A percentile compares a stretch with the other conserved stretches of the same genome.
phyloP scores from a whole-genome alignment of 2,797 vertebrate genomes.

The Notolabrus celidotus region DNA sequence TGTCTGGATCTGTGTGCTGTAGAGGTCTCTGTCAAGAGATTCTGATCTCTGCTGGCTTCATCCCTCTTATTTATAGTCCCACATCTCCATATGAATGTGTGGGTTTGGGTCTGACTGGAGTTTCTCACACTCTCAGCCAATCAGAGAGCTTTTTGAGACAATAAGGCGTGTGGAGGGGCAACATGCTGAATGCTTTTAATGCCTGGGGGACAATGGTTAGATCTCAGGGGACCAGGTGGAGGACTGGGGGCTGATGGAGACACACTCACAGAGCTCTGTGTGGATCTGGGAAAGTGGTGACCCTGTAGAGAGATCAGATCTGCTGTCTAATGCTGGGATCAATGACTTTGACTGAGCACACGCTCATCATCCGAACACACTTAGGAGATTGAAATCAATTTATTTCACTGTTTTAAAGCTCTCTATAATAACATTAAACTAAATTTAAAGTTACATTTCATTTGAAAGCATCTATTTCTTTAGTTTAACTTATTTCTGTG shows the following conservation, averaged over 20 bases:
- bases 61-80: conserved; percentile 87
- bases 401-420: no score
- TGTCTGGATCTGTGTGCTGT: conserved; percentile 76
- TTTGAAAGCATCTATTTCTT: no score
- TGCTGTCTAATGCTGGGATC: conserved; percentile 56
- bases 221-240: conserved; percentile 74
- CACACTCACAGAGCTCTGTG: conserved; percentile 38
- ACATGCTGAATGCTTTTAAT: conserved; percentile 64
- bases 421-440: no score
- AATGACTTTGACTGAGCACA: conserved; percentile 60
- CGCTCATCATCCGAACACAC: conserved; percentile 12
- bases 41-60: conserved; percentile 71
- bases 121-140: conserved; percentile 88
- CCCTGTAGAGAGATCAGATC: conserved; percentile 60
- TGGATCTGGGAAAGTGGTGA: conserved; percentile 73
- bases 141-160: conserved; percentile 75
- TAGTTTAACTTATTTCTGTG: no score
- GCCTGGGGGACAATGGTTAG: conserved; percentile 64
- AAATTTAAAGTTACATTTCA: no score
- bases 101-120: conserved; percentile 82
- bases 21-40: conserved; percentile 78
- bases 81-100: conserved; percentile 87
- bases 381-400: neutral
- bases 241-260: conserved; percentile 40
- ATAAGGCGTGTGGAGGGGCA: conserved; percentile 60